phyloP scores from a whole-genome alignment of 2,113 vertebrate species.

The Ptilonorhynchus violaceus region DNA sequence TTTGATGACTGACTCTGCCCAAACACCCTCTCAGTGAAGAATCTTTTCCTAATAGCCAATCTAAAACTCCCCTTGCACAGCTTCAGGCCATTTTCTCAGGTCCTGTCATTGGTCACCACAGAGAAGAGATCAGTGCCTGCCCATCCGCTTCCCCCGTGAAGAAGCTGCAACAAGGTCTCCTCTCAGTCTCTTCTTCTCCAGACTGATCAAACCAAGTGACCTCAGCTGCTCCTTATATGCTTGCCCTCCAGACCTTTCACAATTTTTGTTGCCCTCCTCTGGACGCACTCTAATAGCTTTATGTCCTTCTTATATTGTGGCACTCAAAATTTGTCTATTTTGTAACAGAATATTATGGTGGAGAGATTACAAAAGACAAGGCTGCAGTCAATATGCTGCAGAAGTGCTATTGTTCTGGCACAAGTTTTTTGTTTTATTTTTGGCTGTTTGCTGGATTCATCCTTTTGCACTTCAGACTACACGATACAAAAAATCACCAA shows the following conservation, averaged over 20 bases:
- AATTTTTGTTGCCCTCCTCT: neutral
- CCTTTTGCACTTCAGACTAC: neutral
- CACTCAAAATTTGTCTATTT: neutral
- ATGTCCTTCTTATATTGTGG: neutral
- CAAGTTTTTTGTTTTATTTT: slow-evolving; percentile 3
- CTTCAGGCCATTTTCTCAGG: neutral
- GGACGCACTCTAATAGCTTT: neutral
- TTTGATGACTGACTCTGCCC: neutral
- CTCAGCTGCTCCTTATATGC: fast-evolving
- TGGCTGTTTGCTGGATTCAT: neutral
- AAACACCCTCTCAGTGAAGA: neutral
- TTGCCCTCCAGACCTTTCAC: neutral
- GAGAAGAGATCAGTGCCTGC: neutral
- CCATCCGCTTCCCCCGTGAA: fast-evolving
- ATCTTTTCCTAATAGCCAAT: neutral
- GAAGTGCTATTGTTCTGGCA: neutral
- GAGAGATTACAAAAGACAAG: neutral
- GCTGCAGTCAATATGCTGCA: neutral
- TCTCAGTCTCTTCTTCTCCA: neutral
- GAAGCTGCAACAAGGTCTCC: neutral
- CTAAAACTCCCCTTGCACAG: neutral
- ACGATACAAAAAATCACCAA: neutral
- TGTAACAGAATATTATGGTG: neutral
- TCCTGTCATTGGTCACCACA: neutral
- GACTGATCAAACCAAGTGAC: neutral